Base-by-base conservation (phyloP, 2,113 vertebrate species). In the Talpa occidentalis region DNA sequence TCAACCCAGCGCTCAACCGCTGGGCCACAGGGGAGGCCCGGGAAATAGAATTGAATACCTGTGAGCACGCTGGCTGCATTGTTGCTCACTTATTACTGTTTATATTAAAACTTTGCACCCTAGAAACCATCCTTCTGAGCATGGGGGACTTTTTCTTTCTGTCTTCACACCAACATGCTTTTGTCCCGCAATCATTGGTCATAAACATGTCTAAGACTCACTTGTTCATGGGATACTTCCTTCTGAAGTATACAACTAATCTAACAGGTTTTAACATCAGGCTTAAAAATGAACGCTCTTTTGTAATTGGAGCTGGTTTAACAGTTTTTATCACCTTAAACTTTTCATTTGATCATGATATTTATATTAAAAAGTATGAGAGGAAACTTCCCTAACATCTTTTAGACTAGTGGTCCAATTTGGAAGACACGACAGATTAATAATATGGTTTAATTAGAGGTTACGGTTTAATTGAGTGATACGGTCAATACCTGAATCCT, bases 291-390 rank as follows among this genome's bases (percentile, higher is more conserved):
- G 93, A 62, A 91, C 67, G 22, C 8, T 93, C 60, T n/a, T 78
- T 73, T 84, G 49, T 93, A 35, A 76, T 52, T 72, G 37, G 11
- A 91, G 83, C 40, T 78, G 14, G 24, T 56, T 93, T 81, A 69
- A 88, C 24, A 69, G 52, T 82, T 91, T 88, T 74, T 95, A 24
- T 83, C 88, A 76, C 42, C 26, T 87, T 79, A 60, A 37, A 21
- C n/a, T 94, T 88, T 91, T 90, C 54, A 42, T 77, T 90, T 87
- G 70, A 59, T 79, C 26, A 81, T 80, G 28, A 59, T 86, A 69
- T 14, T 90, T 92, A 52, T 21, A 74, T 80, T 90, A 54, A 90
- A 83, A 90, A 77, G 24, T 79, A 54, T 54, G 22, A 64, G 44
- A 49, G 37, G 70, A 82, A 66, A 2, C 19, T 86, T 91, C n/a